Evolutionary conservation across 2,113 vertebrate genomes (phyloP).

Genomic region (Charina bottae): DNA sequence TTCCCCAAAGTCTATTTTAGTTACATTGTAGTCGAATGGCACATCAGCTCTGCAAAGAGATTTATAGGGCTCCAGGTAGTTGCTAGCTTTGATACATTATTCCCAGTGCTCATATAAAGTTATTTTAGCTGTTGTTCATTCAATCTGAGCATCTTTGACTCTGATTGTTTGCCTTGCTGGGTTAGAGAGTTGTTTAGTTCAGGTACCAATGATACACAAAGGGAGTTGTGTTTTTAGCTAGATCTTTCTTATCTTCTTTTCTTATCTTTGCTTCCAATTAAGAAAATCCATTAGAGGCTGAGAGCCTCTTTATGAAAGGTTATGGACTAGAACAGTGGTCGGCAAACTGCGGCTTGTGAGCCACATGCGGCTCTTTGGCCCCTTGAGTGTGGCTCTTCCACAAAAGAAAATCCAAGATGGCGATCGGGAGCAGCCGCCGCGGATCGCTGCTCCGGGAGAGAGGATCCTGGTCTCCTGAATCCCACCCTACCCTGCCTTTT

Average conservation of each 20-base stretch:
- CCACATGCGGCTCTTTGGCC: no score
- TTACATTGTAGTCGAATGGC: background rate
- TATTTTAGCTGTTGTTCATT: constrained; percentile 25
- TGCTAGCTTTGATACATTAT: constrained; percentile 15
- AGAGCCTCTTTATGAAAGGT: background rate
- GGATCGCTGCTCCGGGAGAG: no score
- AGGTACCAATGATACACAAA: constrained; percentile 4
- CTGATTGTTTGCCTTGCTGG: constrained; percentile 8
- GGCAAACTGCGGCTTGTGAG: no score
- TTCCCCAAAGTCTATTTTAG: constrained; percentile 25
- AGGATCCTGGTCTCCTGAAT: no score
- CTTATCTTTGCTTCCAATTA: background rate
- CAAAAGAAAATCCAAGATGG: no score
- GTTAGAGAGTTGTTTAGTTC: constrained; percentile 7
- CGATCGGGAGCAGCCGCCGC: no score
- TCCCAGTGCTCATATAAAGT: constrained; percentile 17
- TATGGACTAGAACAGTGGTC: background rate
- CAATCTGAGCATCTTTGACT: constrained; percentile 10
- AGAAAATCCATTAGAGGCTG: background rate
- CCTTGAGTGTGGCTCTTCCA: no score
- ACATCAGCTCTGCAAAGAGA: constrained; percentile 10
- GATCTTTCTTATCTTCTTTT: background rate
- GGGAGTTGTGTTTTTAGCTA: background rate
- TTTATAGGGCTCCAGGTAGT: constrained; percentile 4
- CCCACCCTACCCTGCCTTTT: no score